Base-by-base conservation (phyloP, 2,113 vertebrate species). In the Octodon degus region DNA sequence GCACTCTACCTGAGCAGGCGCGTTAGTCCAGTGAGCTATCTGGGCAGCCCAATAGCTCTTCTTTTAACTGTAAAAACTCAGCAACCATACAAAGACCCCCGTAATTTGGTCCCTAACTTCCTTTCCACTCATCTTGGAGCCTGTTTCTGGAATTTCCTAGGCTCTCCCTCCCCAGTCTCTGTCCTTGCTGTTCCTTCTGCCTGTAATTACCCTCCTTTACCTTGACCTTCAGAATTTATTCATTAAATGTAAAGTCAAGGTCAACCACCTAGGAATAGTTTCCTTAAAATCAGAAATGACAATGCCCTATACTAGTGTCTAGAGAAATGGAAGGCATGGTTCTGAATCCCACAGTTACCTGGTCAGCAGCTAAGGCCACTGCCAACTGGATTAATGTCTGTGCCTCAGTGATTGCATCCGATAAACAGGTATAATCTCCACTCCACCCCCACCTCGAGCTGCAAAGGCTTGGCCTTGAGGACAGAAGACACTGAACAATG, bases 401-500 rank as follows among this genome's bases (percentile, higher is more conserved):
- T 5, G 0, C 37, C 32, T 55, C 50, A 0, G 10, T 20, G 67
- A 22, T 27, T 92, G 53, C 30, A n/a, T 27, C 76, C 63, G 76
- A 80, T 32, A n/a, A 80, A 22, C 62, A 9, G 0, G 27, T 58
- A 60, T 79, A 76, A 86, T n/a, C 37, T 50, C n/a, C 34, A n/a
- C n/a, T 32, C 34, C 8, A 37, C 40, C 19, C 9, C 34, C 68
- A 70, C 68, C 34, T 19, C 19, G 19, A 76, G 25, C 19, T 7
- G 7, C 32, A 53, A 14, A 70, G 40, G 40, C 12, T 16, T 50
- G 50, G 62, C 17, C 0, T 1, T 63, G 2, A 11, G 76, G 32
- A 24, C 19, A 58, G 40, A 30, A 60, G 50, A 6, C 10, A 55
- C 10, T 63, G 20, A 9, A 2, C 10, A 0, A 1, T 0, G n/a